phyloP scores from a whole-genome alignment of 2,888 invertebrate genomes.

The Euplexia lucipara region DNA sequence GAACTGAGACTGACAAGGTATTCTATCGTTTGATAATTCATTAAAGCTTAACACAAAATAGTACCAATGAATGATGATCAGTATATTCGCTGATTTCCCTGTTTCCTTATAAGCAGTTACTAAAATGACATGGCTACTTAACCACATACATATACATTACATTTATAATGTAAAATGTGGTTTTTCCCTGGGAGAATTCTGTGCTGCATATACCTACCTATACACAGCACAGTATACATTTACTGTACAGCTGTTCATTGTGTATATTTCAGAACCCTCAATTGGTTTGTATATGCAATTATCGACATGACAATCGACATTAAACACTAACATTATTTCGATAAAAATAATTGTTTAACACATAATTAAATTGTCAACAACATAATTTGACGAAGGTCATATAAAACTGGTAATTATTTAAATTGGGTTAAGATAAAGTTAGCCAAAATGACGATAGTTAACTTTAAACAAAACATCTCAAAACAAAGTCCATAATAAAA shows the following conservation, averaged over 20 bases:
- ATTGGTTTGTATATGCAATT: not conserved
- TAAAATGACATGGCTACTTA: constrained; percentile 19
- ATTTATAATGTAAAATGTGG: not conserved
- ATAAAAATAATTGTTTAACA: not conserved
- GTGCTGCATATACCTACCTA: not conserved
- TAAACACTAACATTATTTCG: not conserved
- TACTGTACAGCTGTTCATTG: not conserved
- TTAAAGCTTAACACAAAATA: too few species aligned
- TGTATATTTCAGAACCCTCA: not conserved
- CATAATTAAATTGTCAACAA: not conserved
- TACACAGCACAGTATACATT: not conserved
- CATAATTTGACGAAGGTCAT: constrained; percentile 3
- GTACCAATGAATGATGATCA: too few species aligned
- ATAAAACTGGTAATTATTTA: constrained; percentile 1
- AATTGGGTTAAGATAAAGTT: constrained; percentile 7
- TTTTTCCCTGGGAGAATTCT: too few species aligned
- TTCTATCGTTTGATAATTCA: too few species aligned
- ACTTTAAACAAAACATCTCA: constrained; percentile 2
- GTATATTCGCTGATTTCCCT: not conserved
- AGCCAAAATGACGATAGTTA: constrained; percentile 10
- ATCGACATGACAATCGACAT: not conserved
- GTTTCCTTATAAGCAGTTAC: not conserved
- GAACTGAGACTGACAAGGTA: too few species aligned
- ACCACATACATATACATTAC: too few species aligned
- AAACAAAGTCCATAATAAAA: not conserved